phyloP scores from a whole-genome alignment of 2,113 vertebrate species.

The Pithys albifrons region DNA sequence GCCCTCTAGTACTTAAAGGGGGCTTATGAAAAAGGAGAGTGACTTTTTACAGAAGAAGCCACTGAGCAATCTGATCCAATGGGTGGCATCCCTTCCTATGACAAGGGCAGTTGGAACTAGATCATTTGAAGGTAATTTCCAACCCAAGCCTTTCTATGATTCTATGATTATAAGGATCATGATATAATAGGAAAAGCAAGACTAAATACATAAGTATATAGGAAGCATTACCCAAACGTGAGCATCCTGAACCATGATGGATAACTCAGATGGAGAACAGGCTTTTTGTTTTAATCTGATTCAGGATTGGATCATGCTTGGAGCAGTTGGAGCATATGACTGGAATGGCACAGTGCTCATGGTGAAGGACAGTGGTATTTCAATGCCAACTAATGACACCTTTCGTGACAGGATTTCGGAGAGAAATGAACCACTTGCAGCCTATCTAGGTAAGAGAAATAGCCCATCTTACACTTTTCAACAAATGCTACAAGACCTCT shows the following conservation, averaged over 20 bases:
- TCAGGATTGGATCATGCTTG: slow-evolving; percentile 90
- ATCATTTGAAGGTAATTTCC: neutral
- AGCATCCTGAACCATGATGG: neutral
- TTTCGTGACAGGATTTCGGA: slow-evolving; percentile 77
- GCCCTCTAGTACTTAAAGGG: neutral
- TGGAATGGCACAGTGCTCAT: slow-evolving; percentile 97
- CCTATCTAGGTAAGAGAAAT: slow-evolving; percentile 86
- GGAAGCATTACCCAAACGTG: neutral
- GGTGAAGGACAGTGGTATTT: slow-evolving; percentile 68
- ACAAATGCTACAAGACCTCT: neutral
- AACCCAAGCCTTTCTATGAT: neutral
- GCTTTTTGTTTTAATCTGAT: neutral
- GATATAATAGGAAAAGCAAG: neutral
- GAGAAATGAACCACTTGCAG: slow-evolving; percentile 87
- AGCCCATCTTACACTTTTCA: neutral
- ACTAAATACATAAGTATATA: neutral
- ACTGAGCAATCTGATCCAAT: neutral
- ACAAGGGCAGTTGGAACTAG: accelerated
- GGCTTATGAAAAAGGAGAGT: neutral
- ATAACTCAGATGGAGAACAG: neutral
- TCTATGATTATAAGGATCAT: neutral
- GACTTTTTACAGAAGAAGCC: neutral
- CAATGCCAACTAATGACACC: slow-evolving; percentile 76
- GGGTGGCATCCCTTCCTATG: neutral
- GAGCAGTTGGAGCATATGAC: slow-evolving; percentile 95